Conservation (phyloP, 92 coral and sea anemone species). For the Micromussa lordhowensis region DNA sequence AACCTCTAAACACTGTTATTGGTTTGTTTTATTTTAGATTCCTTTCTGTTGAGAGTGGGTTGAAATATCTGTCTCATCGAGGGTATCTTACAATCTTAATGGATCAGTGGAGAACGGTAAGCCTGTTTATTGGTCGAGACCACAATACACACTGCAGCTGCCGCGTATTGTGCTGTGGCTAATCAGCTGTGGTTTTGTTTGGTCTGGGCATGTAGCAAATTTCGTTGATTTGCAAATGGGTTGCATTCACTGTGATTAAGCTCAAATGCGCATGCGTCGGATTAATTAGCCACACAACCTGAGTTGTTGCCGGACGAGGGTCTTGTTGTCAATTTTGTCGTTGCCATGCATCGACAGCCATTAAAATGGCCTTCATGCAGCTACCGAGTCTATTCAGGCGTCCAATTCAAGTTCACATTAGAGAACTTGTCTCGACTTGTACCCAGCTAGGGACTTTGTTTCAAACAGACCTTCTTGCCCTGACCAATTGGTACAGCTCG, state of each 20-base stretch:
- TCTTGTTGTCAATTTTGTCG: too few relatives aligned
- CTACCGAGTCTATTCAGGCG: not conserved
- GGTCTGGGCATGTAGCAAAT: not conserved
- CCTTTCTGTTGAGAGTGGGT: slow-evolving; percentile 94
- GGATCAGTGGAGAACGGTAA: slow-evolving; percentile 91
- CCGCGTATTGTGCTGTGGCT: not conserved
- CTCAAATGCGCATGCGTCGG: not conserved
- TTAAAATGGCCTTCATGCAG: not conserved
- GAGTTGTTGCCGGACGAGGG: not conserved
- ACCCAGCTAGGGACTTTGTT: not conserved
- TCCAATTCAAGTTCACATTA: not conserved
- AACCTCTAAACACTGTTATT: not conserved
- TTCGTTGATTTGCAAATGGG: not conserved
- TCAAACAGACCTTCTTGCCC: too few relatives aligned
- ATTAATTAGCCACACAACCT: not conserved
- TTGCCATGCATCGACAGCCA: not conserved
- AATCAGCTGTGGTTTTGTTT: not conserved
- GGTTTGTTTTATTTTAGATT: slow-evolving; percentile 63
- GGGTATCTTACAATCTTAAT: slow-evolving; percentile 78
- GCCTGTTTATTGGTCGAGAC: not conserved
- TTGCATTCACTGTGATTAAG: not conserved
- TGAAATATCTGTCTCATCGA: slow-evolving; percentile 72
- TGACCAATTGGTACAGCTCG: not conserved
- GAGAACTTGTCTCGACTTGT: not conserved
- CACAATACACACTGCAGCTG: not conserved